Percentiles rank a stretch among this genome's conserved stretches.
Conservation (phyloP, 2,113 vertebrate genomes). For the Campylomormyrus numenius region DNA sequence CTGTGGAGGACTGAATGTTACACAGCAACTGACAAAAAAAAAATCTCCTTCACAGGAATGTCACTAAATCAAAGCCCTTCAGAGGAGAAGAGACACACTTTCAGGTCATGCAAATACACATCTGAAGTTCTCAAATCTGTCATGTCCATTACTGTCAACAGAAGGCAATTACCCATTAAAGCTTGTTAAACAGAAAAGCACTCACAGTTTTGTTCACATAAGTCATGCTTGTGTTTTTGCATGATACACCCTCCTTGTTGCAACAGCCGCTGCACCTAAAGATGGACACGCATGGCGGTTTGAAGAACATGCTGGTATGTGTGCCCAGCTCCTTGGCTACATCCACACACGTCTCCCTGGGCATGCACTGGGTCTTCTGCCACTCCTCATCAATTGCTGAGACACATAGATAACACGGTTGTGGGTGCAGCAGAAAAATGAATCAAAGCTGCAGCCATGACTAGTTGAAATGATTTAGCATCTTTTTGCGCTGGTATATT, state of each 20-base stretch:
- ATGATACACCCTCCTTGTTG: conserved; percentile 81
- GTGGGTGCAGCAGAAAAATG: background rate
- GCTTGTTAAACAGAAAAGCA: background rate
- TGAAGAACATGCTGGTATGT: conserved; percentile 82
- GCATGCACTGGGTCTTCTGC: conserved; percentile 90
- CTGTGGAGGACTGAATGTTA: conserved; percentile 46
- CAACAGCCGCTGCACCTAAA: conserved; percentile 91
- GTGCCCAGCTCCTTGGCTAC: conserved; percentile 84
- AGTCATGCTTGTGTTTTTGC: conserved; percentile 78
- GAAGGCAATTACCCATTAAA: background rate
- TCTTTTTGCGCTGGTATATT: background rate
- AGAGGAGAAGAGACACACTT: background rate
- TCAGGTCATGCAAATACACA: background rate
- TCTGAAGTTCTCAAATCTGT: background rate
- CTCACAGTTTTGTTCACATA: conserved; percentile 90
- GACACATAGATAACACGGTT: background rate
- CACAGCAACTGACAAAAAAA: background rate
- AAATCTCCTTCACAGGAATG: background rate
- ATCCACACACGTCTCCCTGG: conserved; percentile 86
- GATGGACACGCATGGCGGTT: conserved; percentile 87
- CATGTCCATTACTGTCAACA: background rate
- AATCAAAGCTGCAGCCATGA: background rate
- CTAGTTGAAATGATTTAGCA: background rate
- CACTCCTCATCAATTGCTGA: conserved; percentile 93
- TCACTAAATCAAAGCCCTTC: background rate